Evolutionary conservation across 1,140 invertebrate species (phyloP), one percentile per base, ranked within the genome.

Genomic region (Drosophila albomicans): DNA sequence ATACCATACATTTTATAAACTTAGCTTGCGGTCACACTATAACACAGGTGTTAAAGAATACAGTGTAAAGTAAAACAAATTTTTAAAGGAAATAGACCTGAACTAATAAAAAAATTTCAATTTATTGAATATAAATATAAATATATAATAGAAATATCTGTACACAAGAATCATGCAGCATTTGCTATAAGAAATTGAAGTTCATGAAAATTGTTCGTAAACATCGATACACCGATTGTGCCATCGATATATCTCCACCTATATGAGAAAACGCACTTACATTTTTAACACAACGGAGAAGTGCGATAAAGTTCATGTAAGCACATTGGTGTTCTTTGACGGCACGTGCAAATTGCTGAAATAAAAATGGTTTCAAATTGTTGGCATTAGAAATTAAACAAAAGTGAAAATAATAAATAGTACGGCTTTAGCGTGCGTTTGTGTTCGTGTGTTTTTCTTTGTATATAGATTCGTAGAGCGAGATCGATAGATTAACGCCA

Each of bases 381-480:
- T n/a, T 8, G n/a, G 56, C n/a, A 52, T 30, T 62, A n/a, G 13
- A 65, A 52, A 52, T 85, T 57, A 45, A 71, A 78, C 64, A 84
- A 84, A 25, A 89, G 81, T 84, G 85, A 88, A 88, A 89, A 84
- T 89, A 78, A 54, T 70, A 80, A 89, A 84, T 89, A 75, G 59
- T 73, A 81, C 85, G 85, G 80, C 84, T 87, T 71, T 87, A 73
- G 62, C 35, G 30, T 72, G 63, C 67, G 64, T 49, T 72, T 72
- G 66, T 79, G 66, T 68, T 61, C 49, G 82, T 87, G 84, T 75
- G 82, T 87, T 81, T 81, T 81, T 80, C 79, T 88, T 82, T 91
- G 72, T 78, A 85, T 91, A 84, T 89, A 85, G 78, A 89, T 80
- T 79, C 64, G 68, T 43, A 74, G 70, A 87, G 64, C 35, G 86